These are phyloP conservation scores for Lasius fuliginosus DNA, from an alignment of 2,888 invertebrate genomes.

Conservation along the genomic window DNA sequence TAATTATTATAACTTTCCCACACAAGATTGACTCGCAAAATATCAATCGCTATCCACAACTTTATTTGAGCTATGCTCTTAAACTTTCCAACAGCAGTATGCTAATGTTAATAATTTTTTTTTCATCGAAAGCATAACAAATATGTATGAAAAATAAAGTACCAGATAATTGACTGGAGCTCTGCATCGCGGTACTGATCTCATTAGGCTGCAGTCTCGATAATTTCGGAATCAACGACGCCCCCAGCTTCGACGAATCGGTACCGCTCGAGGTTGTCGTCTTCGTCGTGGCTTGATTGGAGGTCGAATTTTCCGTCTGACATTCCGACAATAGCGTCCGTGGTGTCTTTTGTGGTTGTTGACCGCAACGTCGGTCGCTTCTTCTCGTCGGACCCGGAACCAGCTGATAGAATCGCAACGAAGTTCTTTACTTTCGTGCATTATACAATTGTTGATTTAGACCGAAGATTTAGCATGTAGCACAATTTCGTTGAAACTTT, in stretches of 20 bases:
- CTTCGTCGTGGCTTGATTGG: constrained; percentile 69
- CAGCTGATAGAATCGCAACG: constrained; percentile 59
- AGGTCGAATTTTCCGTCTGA: constrained; percentile 64
- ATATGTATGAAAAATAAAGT: not conserved
- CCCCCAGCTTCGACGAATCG: constrained; percentile 78
- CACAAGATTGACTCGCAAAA: not conserved
- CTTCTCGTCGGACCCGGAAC: constrained; percentile 79
- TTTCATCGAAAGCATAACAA: not conserved
- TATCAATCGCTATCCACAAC: not conserved
- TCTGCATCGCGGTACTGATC: constrained; percentile 87
- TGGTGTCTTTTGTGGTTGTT: constrained; percentile 79
- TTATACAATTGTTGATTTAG: not conserved
- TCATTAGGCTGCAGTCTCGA: constrained; percentile 89
- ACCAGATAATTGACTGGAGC: constrained; percentile 74
- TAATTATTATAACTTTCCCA: not conserved
- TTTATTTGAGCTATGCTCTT: not conserved
- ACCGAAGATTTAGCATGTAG: not conserved
- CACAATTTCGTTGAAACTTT: not conserved
- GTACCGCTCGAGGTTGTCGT: constrained; percentile 65
- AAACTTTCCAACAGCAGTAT: not conserved
- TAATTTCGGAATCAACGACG: constrained; percentile 89
- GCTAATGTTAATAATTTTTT: not conserved
- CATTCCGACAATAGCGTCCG: constrained; percentile 77
- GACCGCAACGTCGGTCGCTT: constrained; percentile 84
- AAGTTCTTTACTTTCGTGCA: constrained; percentile 7